Base-by-base conservation (phyloP, 2,113 vertebrate genomes). In the Turdus rufiventris region DNA sequence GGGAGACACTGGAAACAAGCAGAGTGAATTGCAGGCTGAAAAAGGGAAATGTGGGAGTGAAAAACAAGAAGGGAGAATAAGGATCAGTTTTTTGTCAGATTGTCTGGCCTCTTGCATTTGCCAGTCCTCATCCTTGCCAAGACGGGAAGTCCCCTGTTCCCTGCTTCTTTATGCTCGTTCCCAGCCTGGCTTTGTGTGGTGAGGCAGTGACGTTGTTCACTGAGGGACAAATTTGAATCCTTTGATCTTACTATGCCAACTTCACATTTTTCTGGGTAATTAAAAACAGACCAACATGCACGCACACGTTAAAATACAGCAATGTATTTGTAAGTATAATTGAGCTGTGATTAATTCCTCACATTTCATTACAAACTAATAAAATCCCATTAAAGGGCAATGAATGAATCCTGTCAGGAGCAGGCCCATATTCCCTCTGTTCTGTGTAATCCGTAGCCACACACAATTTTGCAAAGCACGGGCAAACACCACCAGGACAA, bases 311-410 rank as follows among this genome's bases (percentile, higher is more conserved):
- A 80, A 90, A 83, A 80, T 50, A 43, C 78, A 91, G 42, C 40
- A 62, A 20, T 45, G n/a, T 29, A 48, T 88, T 94, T 94, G 4
- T 73, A 89, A 89, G 71, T 51, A 66, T 93, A 83, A 94, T 53
- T 89, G 74, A 85, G 58, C 51, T 73, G 71, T 56, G 93, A 91
- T 87, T 91, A 88, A 93, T 85, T 83, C 47, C n/a, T 91, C 31
- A 33, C 47, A 74, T 88, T 94, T 93, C 67, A 80, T 94, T 96
- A 76, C 61, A 56, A 93, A 66, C 58, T 83, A 72, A 76, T 87
- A 85, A 78, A 92, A 94, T 73, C 38, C 74, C 62, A 76, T 73
- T 88, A 50, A 48, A 58, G 51, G 38, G 47, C 87, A 83, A 43
- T 58, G 71, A 91, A 76, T 47, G 72, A 54, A 76, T 76, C 67